Conservation (phyloP, 2,113 vertebrate genomes). For the Alces alces region DNA sequence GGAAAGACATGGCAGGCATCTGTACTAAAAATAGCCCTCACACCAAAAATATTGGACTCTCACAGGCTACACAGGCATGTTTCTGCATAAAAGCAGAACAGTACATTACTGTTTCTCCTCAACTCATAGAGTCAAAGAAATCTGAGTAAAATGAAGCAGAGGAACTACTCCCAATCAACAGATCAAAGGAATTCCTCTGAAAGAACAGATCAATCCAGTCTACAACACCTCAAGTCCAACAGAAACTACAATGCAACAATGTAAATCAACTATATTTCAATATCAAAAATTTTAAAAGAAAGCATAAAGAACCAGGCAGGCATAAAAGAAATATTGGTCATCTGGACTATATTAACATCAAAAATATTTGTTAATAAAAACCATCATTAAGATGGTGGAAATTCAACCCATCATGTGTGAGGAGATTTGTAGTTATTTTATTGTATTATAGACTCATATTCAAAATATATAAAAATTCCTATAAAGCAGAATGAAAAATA, state of each 20-base stretch:
- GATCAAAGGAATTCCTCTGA: neutral
- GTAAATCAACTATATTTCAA: neutral
- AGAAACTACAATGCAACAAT: neutral
- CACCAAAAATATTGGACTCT: neutral
- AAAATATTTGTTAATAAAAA: neutral
- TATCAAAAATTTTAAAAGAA: neutral
- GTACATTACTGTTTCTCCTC: neutral
- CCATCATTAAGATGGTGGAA: neutral
- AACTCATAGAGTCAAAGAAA: neutral
- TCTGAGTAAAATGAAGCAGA: neutral
- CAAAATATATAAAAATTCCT: neutral
- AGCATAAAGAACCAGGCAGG: neutral
- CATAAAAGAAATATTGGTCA: neutral
- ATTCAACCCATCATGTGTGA: neutral
- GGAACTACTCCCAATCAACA: neutral
- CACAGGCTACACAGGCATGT: neutral
- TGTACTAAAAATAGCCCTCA: neutral
- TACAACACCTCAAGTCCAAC: neutral
- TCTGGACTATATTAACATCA: neutral
- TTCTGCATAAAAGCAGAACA: neutral
- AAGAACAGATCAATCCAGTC: neutral
- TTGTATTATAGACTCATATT: neutral
- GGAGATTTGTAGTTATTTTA: neutral
- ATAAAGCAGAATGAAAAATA: neutral
- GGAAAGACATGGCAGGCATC: neutral